Evolutionary conservation across 2,113 vertebrate genomes (phyloP).

Genomic region (Calcarius ornatus): DNA sequence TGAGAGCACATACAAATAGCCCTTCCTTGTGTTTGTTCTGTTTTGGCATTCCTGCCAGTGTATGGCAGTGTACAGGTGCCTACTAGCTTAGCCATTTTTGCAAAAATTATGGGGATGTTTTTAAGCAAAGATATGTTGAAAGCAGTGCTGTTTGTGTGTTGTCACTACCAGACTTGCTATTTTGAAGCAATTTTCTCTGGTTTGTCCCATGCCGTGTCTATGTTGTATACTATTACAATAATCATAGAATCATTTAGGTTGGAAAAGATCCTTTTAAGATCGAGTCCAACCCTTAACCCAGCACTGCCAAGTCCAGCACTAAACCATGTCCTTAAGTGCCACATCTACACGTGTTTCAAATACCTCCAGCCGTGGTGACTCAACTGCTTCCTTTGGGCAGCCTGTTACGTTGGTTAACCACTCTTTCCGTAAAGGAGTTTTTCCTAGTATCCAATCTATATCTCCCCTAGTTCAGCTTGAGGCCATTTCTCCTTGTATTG

Average conservation of each 20-base stretch:
- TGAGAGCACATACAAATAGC: neutral
- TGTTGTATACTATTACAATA: neutral
- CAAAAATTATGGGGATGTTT: constrained; percentile 29
- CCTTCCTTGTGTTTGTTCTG: neutral
- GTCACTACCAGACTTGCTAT: neutral
- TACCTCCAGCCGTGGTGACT: neutral
- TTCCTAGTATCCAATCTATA: neutral
- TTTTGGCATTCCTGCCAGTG: neutral
- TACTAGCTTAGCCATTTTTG: neutral
- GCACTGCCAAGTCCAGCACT: neutral
- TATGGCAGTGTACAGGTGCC: neutral
- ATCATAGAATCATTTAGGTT: neutral
- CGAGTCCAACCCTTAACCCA: neutral
- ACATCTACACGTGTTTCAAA: neutral
- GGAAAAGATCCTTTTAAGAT: neutral
- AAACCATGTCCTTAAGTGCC: neutral
- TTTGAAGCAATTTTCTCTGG: neutral
- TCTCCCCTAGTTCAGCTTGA: neutral
- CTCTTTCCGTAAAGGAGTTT: neutral
- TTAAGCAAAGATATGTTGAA: neutral
- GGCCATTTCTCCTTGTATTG: neutral
- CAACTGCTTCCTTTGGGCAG: neutral
- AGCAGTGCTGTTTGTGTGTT: neutral
- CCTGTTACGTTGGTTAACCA: neutral
- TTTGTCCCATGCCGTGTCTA: neutral